A percentile compares a stretch with the other conserved stretches of the same genome.
These are phyloP conservation scores for Myoxocephalus aenaeus DNA, from an alignment of 2,797 vertebrate genomes.

Conservation along the genomic window DNA sequence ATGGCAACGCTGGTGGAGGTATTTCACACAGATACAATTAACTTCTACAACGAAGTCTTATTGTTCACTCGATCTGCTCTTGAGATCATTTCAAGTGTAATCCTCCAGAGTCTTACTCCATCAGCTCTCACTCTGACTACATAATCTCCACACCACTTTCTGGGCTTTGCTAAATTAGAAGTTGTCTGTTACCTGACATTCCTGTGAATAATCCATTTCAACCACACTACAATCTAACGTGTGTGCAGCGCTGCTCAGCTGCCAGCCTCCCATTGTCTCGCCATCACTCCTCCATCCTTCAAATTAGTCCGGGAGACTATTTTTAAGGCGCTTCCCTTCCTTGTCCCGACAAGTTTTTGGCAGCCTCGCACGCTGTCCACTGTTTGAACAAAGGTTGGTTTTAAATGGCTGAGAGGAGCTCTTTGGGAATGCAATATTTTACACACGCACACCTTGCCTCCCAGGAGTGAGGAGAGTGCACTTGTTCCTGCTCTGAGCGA, in stretches of 20 bases:
- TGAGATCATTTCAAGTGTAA: neutral
- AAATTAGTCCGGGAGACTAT: slow-evolving; percentile 31
- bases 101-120: neutral
- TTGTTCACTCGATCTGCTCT: neutral
- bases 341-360: slow-evolving; percentile 64
- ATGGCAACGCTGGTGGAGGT: neutral
- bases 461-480: slow-evolving; percentile 73
- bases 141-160: neutral
- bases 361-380: slow-evolving; percentile 24
- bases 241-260: slow-evolving; percentile 19
- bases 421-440: slow-evolving; percentile 47
- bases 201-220: slow-evolving; percentile 23
- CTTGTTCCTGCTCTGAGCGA: slow-evolving; percentile 44
- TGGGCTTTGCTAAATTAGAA: slow-evolving; percentile 6
- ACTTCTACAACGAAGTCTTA: neutral
- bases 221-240: slow-evolving; percentile 1
- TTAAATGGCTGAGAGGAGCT: slow-evolving; percentile 49
- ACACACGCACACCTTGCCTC: slow-evolving; percentile 56
- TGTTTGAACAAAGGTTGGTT: slow-evolving; percentile 38
- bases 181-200: neutral
- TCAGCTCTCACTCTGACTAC: neutral
- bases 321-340: slow-evolving; percentile 41
- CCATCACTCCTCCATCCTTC: slow-evolving; percentile 16
- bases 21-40: neutral
- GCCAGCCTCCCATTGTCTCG: slow-evolving; percentile 38